Base-by-base conservation (phyloP, 2,113 vertebrate genomes). In the Mirounga angustirostris region DNA sequence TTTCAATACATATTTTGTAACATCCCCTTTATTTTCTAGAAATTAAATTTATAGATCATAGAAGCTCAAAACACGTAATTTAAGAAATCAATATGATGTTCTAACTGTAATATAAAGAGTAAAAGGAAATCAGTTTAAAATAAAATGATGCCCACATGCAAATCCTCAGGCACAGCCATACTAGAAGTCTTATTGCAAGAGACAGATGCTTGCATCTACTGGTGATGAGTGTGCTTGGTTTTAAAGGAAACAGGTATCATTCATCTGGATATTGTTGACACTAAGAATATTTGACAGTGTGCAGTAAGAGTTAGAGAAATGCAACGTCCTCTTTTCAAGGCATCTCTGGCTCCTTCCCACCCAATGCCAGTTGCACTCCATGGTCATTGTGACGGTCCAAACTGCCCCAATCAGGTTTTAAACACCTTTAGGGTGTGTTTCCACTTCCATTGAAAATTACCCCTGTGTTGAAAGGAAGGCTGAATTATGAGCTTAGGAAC, bases 401-500 rank as follows among this genome's bases (percentile, higher is more conserved):
- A 94, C 46, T 83, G 2, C 61, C 11, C 9, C 12, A 36, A 26
- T 50, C 74, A 93, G 61, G 12, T 36, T 88, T 54, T 74, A 46
- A 43, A 52, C 7, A 65, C 7, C 15, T 46, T 59, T 63, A 5
- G 13, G 52, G 43, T 94, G 7, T 76, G 82, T 56, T 80, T 71
- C 4, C 6, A 50, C 10, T 85, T 46, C 43, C 52, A 71, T 0
- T 82, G 52, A 86, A 52, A 56, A 78, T 22, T 12, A 89, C 10
- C 6, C n/a, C 7, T n/a, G 21, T 61, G 24, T 21, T 61, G 28
- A 85, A 69, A 80, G 30, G n/a, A 76, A 89, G 46, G 21, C 79
- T 95, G 73, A 43, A 63, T 71, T 93, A 33, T 89, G 79, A 96
- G 26, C 36, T 95, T 89, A 33, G 36, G 26, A 63, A 58, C 80